Conservation (phyloP, 2,113 vertebrate genomes). For the Dasyornis broadbenti region DNA sequence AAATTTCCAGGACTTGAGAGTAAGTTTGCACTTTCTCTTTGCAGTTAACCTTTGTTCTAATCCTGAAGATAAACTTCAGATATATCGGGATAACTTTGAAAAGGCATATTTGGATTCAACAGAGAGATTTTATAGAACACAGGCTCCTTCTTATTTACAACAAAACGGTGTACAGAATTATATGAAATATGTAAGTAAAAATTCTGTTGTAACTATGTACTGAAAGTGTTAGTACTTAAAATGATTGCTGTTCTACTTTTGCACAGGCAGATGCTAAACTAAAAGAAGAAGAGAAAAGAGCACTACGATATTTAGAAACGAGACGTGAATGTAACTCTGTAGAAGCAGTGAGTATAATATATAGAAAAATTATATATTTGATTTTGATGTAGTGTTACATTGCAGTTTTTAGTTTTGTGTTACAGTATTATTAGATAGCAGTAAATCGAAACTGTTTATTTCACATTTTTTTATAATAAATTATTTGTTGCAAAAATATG, state of each 20-base stretch:
- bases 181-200: slow-evolving; percentile 98
- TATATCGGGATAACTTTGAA: slow-evolving; percentile 99
- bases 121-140: slow-evolving; percentile 98
- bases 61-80: slow-evolving; percentile 98
- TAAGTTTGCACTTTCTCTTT: slow-evolving; percentile 65
- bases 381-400: background rate
- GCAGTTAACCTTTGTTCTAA: slow-evolving; percentile 98
- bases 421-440: background rate
- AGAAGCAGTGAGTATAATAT: slow-evolving; percentile 88
- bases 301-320: slow-evolving; percentile 94
- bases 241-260: slow-evolving; percentile 70
- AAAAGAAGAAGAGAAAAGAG: slow-evolving; percentile 97
- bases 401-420: background rate
- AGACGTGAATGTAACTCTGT: slow-evolving; percentile 98
- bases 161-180: slow-evolving; percentile 99
- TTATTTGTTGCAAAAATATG: background rate
- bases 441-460: background rate
- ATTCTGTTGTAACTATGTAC: background rate
- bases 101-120: slow-evolving; percentile 98
- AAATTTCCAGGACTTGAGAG: background rate
- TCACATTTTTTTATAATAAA: background rate
- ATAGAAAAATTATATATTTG: background rate
- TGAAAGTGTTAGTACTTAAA: slow-evolving; percentile 55
- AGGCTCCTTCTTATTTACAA: slow-evolving; percentile 96
- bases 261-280: slow-evolving; percentile 97